Percentiles rank a stretch among this genome's conserved stretches.
phyloP scores from a whole-genome alignment of 2,797 vertebrate genomes.

The Taeniopygia guttata region DNA sequence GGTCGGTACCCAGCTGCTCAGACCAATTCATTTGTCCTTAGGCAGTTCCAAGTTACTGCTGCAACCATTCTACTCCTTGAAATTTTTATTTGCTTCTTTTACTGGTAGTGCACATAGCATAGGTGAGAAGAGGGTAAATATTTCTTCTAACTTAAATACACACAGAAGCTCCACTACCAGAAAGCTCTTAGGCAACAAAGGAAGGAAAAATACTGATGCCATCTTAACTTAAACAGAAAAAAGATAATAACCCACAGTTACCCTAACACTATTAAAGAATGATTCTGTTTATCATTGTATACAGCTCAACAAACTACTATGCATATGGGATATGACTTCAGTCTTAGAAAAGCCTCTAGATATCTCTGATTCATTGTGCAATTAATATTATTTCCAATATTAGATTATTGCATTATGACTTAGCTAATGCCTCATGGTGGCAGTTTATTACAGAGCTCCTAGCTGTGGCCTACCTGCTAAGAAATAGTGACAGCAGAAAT shows the following conservation, averaged over 20 bases:
- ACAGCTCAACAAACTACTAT: neutral
- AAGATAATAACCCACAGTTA: neutral
- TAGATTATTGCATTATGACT: neutral
- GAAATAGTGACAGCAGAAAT: conserved; percentile 60
- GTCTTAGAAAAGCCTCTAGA: neutral
- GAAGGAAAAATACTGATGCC: neutral
- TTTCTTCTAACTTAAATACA: neutral
- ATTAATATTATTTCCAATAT: neutral
- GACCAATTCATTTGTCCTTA: neutral
- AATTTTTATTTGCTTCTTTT: neutral
- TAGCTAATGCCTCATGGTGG: conserved; percentile 41
- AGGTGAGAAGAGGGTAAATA: neutral
- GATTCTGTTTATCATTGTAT: neutral
- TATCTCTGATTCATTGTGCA: neutral
- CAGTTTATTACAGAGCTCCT: conserved; percentile 46
- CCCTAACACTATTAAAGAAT: neutral
- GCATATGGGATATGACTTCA: neutral
- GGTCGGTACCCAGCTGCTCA: neutral
- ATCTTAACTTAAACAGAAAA: neutral
- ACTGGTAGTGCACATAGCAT: neutral
- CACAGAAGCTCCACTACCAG: neutral
- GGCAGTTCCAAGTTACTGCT: neutral
- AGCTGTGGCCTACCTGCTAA: conserved; percentile 60
- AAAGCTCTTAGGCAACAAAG: neutral
- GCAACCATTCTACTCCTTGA: neutral